Percentiles rank a stretch among this genome's conserved stretches.
phyloP scores from a whole-genome alignment of 2,113 vertebrate species.

The Chamaetylas fuelleborni region DNA sequence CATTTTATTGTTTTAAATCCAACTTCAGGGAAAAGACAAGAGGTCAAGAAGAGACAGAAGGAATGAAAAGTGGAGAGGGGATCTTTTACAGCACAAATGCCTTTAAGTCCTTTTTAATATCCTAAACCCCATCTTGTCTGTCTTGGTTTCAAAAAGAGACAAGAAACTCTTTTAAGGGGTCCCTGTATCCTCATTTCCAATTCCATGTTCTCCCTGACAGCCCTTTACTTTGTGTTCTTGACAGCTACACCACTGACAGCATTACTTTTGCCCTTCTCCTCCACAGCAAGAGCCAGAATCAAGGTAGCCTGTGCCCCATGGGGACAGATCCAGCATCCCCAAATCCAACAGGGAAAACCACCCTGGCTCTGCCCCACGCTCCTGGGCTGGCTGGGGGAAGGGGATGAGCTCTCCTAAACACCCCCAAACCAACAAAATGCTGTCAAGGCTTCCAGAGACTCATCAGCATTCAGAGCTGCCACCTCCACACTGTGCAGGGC shows the following conservation, averaged over 20 bases:
- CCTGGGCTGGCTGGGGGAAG: fast-evolving
- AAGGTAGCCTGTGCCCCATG: fast-evolving
- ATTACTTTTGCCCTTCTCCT: background rate
- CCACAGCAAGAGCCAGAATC: background rate
- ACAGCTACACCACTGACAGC: background rate
- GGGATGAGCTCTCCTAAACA: fast-evolving
- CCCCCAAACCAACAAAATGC: fast-evolving
- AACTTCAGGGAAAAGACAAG: constrained; percentile 5
- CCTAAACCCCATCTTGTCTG: background rate
- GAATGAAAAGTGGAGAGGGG: background rate
- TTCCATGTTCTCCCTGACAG: constrained; percentile 29
- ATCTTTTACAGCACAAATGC: background rate
- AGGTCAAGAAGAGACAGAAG: constrained; percentile 8
- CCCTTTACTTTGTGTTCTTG: constrained; percentile 2
- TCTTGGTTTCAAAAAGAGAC: constrained; percentile 1
- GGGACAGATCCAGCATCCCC: background rate
- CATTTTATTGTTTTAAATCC: constrained; percentile 48
- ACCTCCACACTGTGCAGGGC: fast-evolving
- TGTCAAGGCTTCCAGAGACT: background rate
- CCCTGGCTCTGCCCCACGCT: fast-evolving
- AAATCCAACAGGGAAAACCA: fast-evolving
- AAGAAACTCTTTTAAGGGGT: background rate
- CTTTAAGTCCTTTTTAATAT: background rate
- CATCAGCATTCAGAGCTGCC: background rate
- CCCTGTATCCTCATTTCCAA: constrained; percentile 36